phyloP scores from a whole-genome alignment of 2,113 vertebrate species.

The Amia ocellicauda region DNA sequence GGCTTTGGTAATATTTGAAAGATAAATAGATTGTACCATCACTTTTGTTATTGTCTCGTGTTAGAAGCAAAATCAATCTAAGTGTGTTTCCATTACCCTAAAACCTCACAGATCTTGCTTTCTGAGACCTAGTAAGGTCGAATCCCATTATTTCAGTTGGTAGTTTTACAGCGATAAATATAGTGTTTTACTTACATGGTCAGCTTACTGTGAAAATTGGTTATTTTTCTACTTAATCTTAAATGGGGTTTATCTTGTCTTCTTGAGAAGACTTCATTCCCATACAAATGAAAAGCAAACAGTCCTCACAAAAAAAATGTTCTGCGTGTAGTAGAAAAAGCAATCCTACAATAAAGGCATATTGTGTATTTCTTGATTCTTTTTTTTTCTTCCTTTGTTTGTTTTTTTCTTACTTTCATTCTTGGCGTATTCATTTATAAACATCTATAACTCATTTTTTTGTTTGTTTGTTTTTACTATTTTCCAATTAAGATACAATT shows the following conservation, averaged over 20 bases:
- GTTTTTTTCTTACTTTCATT: too few species aligned
- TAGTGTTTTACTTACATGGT: conserved; percentile 27
- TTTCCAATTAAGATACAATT: too few species aligned
- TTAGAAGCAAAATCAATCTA: conserved; percentile 10
- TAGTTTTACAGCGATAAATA: conserved; percentile 15
- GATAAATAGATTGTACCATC: conserved; percentile 27
- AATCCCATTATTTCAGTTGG: conserved; percentile 29
- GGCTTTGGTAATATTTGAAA: not conserved
- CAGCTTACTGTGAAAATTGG: conserved; percentile 37
- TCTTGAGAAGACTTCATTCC: conserved; percentile 28
- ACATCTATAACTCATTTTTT: too few species aligned
- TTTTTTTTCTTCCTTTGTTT: too few species aligned
- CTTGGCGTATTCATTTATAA: too few species aligned
- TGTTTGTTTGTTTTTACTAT: too few species aligned
- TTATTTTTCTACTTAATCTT: conserved; percentile 21
- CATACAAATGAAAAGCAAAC: conserved; percentile 44
- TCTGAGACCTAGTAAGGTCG: not conserved
- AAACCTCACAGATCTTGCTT: conserved; percentile 4
- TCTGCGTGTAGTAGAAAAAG: too few species aligned
- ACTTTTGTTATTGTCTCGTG: conserved; percentile 36
- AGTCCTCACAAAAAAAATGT: conserved; percentile 26
- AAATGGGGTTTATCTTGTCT: conserved; percentile 33
- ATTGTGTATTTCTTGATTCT: not conserved
- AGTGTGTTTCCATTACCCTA: conserved; percentile 19
- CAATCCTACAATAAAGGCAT: conserved; percentile 3